Base-by-base conservation (phyloP, 2,113 vertebrate species). In the Chauna torquata region DNA sequence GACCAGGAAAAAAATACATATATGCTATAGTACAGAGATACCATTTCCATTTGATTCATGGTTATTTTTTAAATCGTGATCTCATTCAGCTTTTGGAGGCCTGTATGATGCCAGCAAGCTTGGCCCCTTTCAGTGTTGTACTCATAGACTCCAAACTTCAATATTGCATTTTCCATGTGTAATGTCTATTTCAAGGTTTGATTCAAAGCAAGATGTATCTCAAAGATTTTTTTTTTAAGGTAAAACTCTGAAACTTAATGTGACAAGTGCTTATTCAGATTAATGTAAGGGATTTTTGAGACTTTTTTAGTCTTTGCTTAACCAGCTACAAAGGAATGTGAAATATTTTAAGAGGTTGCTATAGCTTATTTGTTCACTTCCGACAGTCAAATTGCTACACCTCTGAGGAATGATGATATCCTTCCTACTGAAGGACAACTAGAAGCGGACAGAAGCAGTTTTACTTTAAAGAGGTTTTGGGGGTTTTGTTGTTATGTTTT, bases 171-270 rank as follows among this genome's bases (percentile, higher is more conserved):
- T 92, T 86, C 71, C 32, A 38, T 77, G 17, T 94, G 45, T 85
- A 91, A 52, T 97, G 95, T 93, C 97, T 97, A 96, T 97, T 97
- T 97, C 83, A 82, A 10, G 27, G 32, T 95, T 95, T 93, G 80
- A 92, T 83, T 96, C 40, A 72, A 96, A 88, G 71, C 47, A 72
- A 95, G 77, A 65, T 82, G 34, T 42, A 58, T 89, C 58, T 88
- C 16, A 55, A 45, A 45, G 27, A 16, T 22, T 47, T 71, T 55
- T 59, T 88, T 75, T 89, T 16, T 42, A 89, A 76, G 32, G 25
- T 88, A 75, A 90, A 81, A 12, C 49, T 15, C 42, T 82, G 52
- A 82, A 71, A 50, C 83, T 64, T 70, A 68, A 38, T n/a, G 45
- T 95, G 52, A 58, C 30, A 82, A 91, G 81, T 94, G 70, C 68